Evolutionary conservation across 1,140 invertebrate genomes (phyloP).

Genomic region (Diorhabda carinulata): DNA sequence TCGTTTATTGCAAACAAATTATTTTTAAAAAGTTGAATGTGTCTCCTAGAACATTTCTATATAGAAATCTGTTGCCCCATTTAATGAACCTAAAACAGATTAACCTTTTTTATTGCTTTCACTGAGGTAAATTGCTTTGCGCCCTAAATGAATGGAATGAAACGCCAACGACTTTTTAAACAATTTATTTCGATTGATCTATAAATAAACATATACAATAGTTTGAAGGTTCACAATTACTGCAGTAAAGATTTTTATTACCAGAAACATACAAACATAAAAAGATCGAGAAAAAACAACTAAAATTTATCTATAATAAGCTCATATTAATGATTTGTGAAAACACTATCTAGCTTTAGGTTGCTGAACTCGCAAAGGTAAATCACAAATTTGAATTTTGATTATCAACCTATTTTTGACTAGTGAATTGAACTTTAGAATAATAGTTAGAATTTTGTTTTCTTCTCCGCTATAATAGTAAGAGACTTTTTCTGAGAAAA

Average conservation of each 20-base stretch:
- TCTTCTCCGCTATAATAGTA: no score
- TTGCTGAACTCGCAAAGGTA: not conserved
- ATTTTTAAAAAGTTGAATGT: no score
- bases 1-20: no score
- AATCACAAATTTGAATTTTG: not conserved
- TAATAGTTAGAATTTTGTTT: no score
- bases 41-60: no score
- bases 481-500: no score
- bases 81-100: no score
- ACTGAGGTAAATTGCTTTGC: not conserved
- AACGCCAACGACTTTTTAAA: constrained; percentile 5
- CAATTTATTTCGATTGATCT: constrained; percentile 18
- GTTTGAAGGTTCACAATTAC: not conserved
- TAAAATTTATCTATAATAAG: not conserved
- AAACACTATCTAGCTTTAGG: not conserved
- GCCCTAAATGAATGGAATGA: not conserved
- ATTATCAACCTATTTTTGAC: not conserved
- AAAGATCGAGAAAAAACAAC: not conserved
- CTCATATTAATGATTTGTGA: not conserved
- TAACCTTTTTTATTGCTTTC: not conserved
- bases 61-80: no score
- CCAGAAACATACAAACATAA: not conserved
- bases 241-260: not conserved
- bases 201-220: constrained; percentile 17
- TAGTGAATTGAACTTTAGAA: no score